Evolutionary conservation across 1,140 invertebrate species (phyloP), one percentile per base, ranked within the genome.

Genomic region (Aphaenogaster rudis): DNA sequence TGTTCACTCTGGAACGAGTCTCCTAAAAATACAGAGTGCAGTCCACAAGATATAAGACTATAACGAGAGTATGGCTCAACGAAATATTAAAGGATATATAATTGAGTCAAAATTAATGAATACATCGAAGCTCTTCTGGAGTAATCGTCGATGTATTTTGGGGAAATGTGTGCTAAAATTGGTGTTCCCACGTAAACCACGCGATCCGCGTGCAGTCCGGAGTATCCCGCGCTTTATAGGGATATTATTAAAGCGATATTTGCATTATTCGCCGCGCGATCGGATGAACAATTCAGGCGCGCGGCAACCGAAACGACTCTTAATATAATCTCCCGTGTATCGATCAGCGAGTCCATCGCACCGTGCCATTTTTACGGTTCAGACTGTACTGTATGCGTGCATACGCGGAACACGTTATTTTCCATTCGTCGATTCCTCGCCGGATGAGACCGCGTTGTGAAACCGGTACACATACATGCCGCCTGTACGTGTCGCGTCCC

Each of bases 391-490:
- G 59, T 9, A n/a, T 7, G 57, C 21, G 13, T 69, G 17, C 48
- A 57, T 61, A 77, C 52, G 66, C 72, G 76, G n/a, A 33, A 77
- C 64, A 9, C 52, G 36, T 71, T 54, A 57, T 86, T 90, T 91
- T 90, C 74, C 74, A 59, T 86, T 88, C 63, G 88, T 59, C 80
- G 81, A 86, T 88, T 81, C 11, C 64, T 50, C 54, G 74, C 80
- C 89, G 86, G 86, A 86, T 81, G 81, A 86, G 86, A 90, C 61
- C 48, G 81, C 80, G 63, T 88, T 91, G 89, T 80, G 71, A 88
- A 90, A 90, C 57, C 64, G 57, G 13, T 57, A 64, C 66, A 57
- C 61, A 76, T 71, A 61, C 36, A 3, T 3, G 1, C 42, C 52
- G 33, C 28, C 28, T 72, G 50, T 67, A 28, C 50, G 59, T 57